Evolutionary conservation across 2,888 invertebrate species (phyloP).

Genomic region (Blomia tropicalis): DNA sequence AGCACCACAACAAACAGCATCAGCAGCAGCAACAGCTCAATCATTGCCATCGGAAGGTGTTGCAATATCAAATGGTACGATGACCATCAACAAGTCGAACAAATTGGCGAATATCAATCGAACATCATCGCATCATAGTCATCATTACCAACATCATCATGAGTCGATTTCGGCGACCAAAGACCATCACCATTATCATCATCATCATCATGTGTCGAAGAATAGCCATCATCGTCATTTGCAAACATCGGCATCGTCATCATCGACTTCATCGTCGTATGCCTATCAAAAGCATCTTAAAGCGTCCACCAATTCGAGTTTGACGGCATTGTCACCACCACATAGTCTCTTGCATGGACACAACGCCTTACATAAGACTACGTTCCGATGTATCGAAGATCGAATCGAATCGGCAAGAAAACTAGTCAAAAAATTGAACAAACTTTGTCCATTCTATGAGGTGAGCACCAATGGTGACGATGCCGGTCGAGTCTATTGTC

Average conservation of each 20-base stretch:
- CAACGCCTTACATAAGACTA: conserved; percentile 1
- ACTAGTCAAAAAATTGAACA: conserved; percentile 22
- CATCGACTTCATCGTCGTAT: neutral
- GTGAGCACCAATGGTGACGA: conserved; percentile 15
- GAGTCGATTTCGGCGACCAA: neutral
- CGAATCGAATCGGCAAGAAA: conserved; percentile 22
- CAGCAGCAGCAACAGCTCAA: no score
- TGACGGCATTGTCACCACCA: neutral
- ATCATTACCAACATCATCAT: neutral
- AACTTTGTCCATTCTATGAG: conserved; percentile 20
- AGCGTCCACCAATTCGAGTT: neutral
- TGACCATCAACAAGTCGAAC: neutral
- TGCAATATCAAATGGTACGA: neutral
- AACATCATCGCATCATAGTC: neutral
- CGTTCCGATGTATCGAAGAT: conserved; percentile 21
- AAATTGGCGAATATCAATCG: neutral
- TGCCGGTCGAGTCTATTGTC: conserved; percentile 20
- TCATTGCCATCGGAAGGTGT: neutral
- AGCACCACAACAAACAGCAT: no score
- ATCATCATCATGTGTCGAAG: neutral
- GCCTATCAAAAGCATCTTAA: neutral
- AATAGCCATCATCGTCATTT: neutral
- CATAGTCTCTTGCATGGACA: neutral
- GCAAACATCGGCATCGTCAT: neutral
- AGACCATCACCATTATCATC: conserved; percentile 12